Evolutionary conservation across 2,113 vertebrate genomes (phyloP), one percentile per base, ranked within the genome.

Genomic region (Toxotes jaculatrix): DNA sequence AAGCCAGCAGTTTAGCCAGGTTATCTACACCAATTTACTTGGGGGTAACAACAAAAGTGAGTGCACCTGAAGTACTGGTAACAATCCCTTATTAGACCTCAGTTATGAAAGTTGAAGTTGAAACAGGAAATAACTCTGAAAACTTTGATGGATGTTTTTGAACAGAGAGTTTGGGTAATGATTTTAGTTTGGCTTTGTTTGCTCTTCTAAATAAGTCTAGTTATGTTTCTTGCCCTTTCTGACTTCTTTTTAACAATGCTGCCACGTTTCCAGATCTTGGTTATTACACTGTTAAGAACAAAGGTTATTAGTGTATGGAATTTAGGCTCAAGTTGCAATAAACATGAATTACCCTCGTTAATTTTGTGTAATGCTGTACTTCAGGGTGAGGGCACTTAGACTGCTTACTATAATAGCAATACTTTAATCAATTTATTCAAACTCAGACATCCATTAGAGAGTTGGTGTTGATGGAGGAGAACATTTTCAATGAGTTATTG

Each of bases 401-500:
- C 13, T 7, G 1, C 16, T 56, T 9, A 1, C 21, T 31, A 4
- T 17, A 42, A 62, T 47, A 51, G 23, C 56, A 77, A 69, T 45
- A 11, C 12, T 64, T n/a, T 67, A 67, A 61, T 80, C 38, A 61
- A 45, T 79, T 38, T 4, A 43, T 57, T 83, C 8, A 62, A 57
- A 65, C 16, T 74, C 12, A 32, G 9, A 57, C 40, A 55, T 71
- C 65, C 23, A 34, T 68, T 68, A 36, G 32, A 34, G 36, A 34
- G 32, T 16, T 32, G 12, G 1, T 53, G 55, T 62, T 73, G 10
- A 66, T 36, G 51, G 81, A 23, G 31, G 10, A 82, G 32, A 45
- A 71, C 47, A 42, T 74, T 70, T 49, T 70, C n/a, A 67, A 9
- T 59, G 40, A 85, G 34, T 65, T 82, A 85, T 79, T 49, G 45